Evolutionary conservation across 1,140 invertebrate species (phyloP).

Genomic region (Saccostrea glomerata): DNA sequence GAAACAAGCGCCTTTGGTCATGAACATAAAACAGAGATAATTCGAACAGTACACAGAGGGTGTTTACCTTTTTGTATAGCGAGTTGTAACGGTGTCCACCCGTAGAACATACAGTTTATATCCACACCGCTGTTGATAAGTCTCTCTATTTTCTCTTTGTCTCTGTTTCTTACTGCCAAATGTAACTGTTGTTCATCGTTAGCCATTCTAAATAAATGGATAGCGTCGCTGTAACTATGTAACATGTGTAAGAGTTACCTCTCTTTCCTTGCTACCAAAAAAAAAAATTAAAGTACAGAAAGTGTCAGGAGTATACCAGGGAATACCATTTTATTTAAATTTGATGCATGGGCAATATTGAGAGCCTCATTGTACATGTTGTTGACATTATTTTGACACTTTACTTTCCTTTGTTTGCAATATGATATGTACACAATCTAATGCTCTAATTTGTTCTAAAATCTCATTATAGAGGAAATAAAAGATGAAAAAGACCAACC

Average conservation of each 20-base stretch:
- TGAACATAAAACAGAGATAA: background rate
- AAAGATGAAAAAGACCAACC: too few species aligned
- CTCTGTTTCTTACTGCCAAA: conserved; percentile 59
- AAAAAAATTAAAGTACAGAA: too few species aligned
- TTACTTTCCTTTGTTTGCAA: too few species aligned
- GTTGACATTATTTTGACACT: too few species aligned
- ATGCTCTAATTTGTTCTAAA: too few species aligned
- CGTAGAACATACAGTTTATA: conserved; percentile 65
- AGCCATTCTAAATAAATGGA: conserved; percentile 18
- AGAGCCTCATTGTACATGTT: too few species aligned
- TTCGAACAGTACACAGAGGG: too few species aligned
- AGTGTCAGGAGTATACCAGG: too few species aligned
- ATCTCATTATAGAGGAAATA: too few species aligned
- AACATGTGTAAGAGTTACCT: background rate
- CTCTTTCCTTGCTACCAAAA: background rate
- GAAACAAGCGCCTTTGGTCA: background rate
- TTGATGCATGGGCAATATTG: too few species aligned
- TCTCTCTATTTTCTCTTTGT: conserved; percentile 52
- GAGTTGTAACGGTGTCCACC: conserved; percentile 65
- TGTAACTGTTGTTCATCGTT: conserved; percentile 63
- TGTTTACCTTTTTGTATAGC: conserved; percentile 14
- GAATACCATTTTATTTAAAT: too few species aligned
- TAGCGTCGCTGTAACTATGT: conserved; percentile 24
- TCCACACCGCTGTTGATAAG: conserved; percentile 55
- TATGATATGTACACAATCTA: too few species aligned